Percentiles rank a stretch among this genome's conserved stretches.
These are phyloP conservation scores for Polydesmus complanatus DNA, from an alignment of 2,888 invertebrate genomes.

Conservation along the genomic window DNA sequence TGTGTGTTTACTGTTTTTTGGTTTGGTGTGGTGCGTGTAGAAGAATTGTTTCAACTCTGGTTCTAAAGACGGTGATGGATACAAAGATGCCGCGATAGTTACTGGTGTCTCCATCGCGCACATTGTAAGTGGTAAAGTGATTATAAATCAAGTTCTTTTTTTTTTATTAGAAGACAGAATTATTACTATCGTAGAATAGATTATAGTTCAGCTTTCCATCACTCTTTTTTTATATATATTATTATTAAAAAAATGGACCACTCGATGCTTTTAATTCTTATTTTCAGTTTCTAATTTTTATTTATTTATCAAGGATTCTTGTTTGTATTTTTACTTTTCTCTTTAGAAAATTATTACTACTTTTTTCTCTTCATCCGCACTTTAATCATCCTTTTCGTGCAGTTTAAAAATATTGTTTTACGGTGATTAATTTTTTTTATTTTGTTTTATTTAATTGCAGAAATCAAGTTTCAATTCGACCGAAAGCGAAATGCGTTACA, in stretches of 20 bases:
- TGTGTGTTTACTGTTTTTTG: neutral
- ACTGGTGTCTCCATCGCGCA: slow-evolving; percentile 1
- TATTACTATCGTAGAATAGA: no score
- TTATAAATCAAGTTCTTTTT: no score
- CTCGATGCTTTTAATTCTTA: no score
- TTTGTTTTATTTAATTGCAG: slow-evolving; percentile 36
- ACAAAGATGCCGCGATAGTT: neutral
- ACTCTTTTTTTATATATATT: no score
- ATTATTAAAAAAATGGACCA: no score
- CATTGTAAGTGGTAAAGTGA: slow-evolving; percentile 3
- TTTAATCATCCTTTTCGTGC: neutral
- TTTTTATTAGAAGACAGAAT: no score
- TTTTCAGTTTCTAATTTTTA: no score
- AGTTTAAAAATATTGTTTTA: neutral
- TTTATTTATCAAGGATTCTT: no score
- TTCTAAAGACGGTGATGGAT: neutral
- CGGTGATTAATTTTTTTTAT: neutral
- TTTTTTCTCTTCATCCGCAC: neutral
- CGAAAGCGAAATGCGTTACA: slow-evolving; percentile 47
- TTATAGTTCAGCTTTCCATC: no score
- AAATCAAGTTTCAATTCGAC: slow-evolving; percentile 64
- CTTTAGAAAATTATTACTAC: no score
- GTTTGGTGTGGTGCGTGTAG: neutral
- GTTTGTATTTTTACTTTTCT: no score
- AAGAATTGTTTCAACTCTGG: neutral